Evolutionary conservation across 2,113 vertebrate species (phyloP), one percentile per base, ranked within the genome.

Genomic region (Ictidomys tridecemlineatus): DNA sequence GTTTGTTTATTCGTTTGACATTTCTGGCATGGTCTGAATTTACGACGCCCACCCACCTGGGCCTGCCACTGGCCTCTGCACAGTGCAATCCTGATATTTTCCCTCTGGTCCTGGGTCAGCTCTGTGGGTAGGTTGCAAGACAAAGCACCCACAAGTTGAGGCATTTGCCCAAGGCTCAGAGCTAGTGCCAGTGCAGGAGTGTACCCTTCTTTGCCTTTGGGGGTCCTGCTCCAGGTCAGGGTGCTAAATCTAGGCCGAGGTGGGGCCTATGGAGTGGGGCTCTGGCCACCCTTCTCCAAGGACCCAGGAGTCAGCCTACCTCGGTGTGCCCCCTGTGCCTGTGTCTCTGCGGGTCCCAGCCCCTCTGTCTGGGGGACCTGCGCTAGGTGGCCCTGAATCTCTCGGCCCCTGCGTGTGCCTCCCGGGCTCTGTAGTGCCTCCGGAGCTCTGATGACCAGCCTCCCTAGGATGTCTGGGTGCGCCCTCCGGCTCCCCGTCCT

Each of bases 51-150:
- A 16, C 2, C 28, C 14, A 16, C 3, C 28, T 24, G 26, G 5
- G 1, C 24, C 2, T 1, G 32, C 84, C 48, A 8, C 61, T 26
- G 22, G 4, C 69, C n/a, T n/a, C 24, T 4, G 39, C 48, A 13
- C 34, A 1, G 51, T 18, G 2, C 24, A 6, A 24, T 26, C 56
- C 58, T 0, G 0, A 0, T 4, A 0, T 58, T 56, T 69, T 34
- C 48, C n/a, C 16, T 26, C 72, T 26, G 12, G 34, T 30, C 53
- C 34, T 42, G 5, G 45, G 5, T 69, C 32, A 42, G n/a, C 48
- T 48, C 63, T 37, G 42, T 26, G 74, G 13, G 7, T 30, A 2
- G 28, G 8, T 14, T 3, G 85, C 34, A 53, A 74, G 9, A 58
- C 0, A 26, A 96, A 78, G 67, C 39, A 48, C 42, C 1, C 0